phyloP scores from a whole-genome alignment of 2,113 vertebrate species.

The Lepidothrix coronata region DNA sequence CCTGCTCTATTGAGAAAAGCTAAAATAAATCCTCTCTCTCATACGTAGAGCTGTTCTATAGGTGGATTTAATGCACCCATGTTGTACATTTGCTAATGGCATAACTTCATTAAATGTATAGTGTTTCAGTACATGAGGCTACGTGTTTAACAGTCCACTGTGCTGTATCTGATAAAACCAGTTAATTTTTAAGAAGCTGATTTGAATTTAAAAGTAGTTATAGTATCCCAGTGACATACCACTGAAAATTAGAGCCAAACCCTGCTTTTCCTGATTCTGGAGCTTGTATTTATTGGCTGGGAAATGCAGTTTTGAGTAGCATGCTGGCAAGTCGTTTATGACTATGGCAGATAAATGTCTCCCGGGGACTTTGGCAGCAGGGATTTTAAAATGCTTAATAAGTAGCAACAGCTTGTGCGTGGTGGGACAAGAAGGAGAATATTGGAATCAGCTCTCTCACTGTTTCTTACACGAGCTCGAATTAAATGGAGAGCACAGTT shows the following conservation, averaged over 20 bases:
- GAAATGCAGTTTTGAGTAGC: slow-evolving; percentile 50
- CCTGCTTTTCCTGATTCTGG: slow-evolving; percentile 40
- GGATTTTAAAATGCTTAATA: slow-evolving; percentile 61
- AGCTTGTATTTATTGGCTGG: slow-evolving; percentile 62
- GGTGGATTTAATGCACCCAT: slow-evolving; percentile 68
- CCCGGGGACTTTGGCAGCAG: slow-evolving; percentile 55
- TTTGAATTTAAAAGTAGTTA: slow-evolving; percentile 57
- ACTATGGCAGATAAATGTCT: slow-evolving; percentile 60
- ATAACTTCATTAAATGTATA: slow-evolving; percentile 73
- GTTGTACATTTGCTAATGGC: slow-evolving; percentile 73
- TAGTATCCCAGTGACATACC: slow-evolving; percentile 53
- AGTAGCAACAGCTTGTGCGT: slow-evolving; percentile 63
- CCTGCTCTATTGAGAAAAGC: slow-evolving; percentile 56
- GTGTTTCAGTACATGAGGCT: slow-evolving; percentile 71
- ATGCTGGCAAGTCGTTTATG: slow-evolving; percentile 55
- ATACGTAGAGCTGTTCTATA: slow-evolving; percentile 49
- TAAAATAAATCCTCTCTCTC: slow-evolving; percentile 56
- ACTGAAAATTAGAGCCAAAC: slow-evolving; percentile 57
- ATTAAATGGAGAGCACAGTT: background rate
- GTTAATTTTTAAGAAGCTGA: slow-evolving; percentile 63
- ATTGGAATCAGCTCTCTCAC: slow-evolving; percentile 27
- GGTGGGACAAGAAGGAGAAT: slow-evolving; percentile 37
- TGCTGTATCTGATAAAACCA: slow-evolving; percentile 58
- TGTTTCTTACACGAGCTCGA: background rate
- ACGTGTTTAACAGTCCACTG: slow-evolving; percentile 65